These are phyloP conservation scores for Cheirogaleus medius DNA, from an alignment of 2,113 vertebrate species.

Conservation along the genomic window DNA sequence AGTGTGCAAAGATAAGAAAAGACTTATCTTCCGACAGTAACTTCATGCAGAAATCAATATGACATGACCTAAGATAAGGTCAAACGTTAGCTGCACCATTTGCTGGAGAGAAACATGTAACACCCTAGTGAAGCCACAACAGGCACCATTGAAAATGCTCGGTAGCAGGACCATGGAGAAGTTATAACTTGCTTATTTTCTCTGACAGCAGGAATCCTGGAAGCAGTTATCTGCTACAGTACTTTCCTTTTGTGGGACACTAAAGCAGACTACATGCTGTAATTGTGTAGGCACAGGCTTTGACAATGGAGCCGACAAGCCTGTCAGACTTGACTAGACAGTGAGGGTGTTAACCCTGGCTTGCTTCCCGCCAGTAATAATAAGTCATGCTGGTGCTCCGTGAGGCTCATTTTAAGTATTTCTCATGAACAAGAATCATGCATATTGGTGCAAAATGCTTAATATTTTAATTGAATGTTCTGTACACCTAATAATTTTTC, in stretches of 20 bases:
- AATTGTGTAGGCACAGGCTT: slow-evolving; percentile 32
- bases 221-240: slow-evolving; percentile 62
- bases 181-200: slow-evolving; percentile 65
- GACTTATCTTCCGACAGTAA: neutral
- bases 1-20: neutral
- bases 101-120: neutral
- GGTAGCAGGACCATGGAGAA: neutral
- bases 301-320: slow-evolving; percentile 53
- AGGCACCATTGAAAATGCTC: neutral
- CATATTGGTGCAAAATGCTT: neutral
- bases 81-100: neutral
- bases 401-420: slow-evolving; percentile 34
- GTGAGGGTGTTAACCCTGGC: slow-evolving; percentile 1
- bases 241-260: slow-evolving; percentile 52
- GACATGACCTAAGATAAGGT: neutral
- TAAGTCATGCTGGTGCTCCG: neutral
- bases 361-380: neutral
- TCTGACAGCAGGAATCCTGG: slow-evolving; percentile 58
- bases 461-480: neutral
- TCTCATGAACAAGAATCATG: neutral
- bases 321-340: slow-evolving; percentile 32
- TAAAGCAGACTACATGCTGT: slow-evolving; percentile 19
- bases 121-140: neutral
- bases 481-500: neutral
- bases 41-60: neutral